phyloP scores from a whole-genome alignment of 2,888 invertebrate genomes.

The Catocala nupta region DNA sequence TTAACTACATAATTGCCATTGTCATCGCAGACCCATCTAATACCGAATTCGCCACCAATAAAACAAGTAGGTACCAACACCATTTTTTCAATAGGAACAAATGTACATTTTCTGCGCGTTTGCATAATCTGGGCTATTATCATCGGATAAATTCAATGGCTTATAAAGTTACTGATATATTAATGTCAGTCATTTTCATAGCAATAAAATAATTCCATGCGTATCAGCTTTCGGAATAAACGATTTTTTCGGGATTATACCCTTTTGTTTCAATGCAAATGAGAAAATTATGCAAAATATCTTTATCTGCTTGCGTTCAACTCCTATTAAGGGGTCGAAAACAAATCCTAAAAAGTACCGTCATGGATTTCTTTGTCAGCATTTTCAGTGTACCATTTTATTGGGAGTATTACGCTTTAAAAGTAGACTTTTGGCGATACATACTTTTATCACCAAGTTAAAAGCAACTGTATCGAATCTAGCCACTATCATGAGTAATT shows the following conservation, averaged over 20 bases:
- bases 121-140: constrained; percentile 7
- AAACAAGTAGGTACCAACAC: too few species aligned
- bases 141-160: not conserved
- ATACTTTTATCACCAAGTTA: too few species aligned
- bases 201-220: constrained; percentile 31
- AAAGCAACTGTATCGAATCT: too few species aligned
- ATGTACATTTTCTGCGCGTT: not conserved
- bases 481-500: too few species aligned
- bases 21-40: too few species aligned
- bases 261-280: constrained; percentile 47
- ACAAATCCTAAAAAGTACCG: constrained; percentile 15
- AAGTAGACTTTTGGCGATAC: not conserved
- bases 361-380: constrained; percentile 15
- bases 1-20: too few species aligned
- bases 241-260: constrained; percentile 35
- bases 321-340: constrained; percentile 16
- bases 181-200: constrained; percentile 30
- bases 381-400: constrained; percentile 7
- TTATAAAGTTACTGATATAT: constrained; percentile 28
- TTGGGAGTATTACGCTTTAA: not conserved
- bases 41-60: too few species aligned
- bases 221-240: constrained; percentile 42
- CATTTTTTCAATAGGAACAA: too few species aligned
- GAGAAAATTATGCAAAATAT: constrained; percentile 50
- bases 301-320: constrained; percentile 37